Evolutionary conservation across 2,797 vertebrate species (phyloP).

Genomic region (Notoglanidium macrostoma): DNA sequence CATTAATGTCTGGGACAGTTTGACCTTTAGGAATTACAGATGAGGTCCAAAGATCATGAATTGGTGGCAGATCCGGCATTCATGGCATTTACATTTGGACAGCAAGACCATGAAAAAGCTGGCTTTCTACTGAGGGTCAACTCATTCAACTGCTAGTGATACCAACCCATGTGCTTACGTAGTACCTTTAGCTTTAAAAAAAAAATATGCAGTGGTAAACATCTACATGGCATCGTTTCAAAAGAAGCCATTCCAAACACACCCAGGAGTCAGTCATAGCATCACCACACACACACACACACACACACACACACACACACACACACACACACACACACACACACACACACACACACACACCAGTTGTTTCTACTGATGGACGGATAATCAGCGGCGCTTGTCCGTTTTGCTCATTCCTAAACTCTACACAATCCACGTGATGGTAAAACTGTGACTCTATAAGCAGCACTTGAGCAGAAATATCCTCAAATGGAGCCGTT

Average conservation of each 20-base stretch:
- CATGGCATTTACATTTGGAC: neutral
- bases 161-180: neutral
- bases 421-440: constrained; percentile 11
- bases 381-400: neutral
- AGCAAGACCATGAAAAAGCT: neutral
- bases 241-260: constrained; percentile 27
- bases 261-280: too few relatives aligned
- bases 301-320: neutral
- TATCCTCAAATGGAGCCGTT: constrained; percentile 3
- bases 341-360: neutral
- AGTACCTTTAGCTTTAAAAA: neutral
- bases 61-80: constrained; percentile 16
- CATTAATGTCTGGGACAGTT: neutral
- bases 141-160: neutral
- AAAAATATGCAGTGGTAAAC: constrained; percentile 29
- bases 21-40: neutral
- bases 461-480: constrained; percentile 37
- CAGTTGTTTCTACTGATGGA: constrained; percentile 4
- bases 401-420: constrained; percentile 21
- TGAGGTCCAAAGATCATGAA: constrained; percentile 15
- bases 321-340: constrained; percentile 1
- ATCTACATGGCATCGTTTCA: constrained; percentile 12
- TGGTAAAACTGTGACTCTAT: constrained; percentile 23
- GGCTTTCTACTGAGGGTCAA: constrained; percentile 5
- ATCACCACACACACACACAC: neutral